Percentiles rank a stretch among this genome's conserved stretches.
phyloP scores from a whole-genome alignment of 2,888 invertebrate genomes.

The Cerastis leucographa region DNA sequence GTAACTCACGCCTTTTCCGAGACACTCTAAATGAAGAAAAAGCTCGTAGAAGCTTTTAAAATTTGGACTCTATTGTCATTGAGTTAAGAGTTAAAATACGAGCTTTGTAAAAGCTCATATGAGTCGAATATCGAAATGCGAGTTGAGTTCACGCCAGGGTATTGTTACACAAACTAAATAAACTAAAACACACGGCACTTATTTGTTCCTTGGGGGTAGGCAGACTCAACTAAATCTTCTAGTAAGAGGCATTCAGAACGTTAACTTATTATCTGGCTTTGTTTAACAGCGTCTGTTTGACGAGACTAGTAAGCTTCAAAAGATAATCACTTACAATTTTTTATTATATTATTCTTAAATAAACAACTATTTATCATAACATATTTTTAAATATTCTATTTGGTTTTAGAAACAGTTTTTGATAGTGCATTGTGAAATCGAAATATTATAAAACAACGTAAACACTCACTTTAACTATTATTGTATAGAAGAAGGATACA shows the following conservation, averaged over 20 bases:
- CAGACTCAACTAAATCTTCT: conserved; percentile 71
- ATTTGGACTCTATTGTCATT: conserved; percentile 70
- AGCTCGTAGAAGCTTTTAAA: conserved; percentile 58
- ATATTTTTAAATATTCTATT: not conserved
- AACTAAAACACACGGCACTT: conserved; percentile 78
- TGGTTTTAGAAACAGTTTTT: not conserved
- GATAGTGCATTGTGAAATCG: not conserved
- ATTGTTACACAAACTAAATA: conserved; percentile 84
- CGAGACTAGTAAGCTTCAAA: conserved; percentile 50
- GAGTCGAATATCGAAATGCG: conserved; percentile 75
- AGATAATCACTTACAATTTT: conserved; percentile 43
- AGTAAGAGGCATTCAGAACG: conserved; percentile 62
- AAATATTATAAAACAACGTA: not conserved
- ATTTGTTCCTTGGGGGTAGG: conserved; percentile 82
- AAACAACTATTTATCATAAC: conserved; percentile 33
- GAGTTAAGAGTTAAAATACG: conserved; percentile 74
- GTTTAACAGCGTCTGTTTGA: conserved; percentile 50
- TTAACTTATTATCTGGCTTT: conserved; percentile 63
- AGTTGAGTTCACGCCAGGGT: conserved; percentile 75
- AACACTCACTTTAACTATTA: not conserved
- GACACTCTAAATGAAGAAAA: conserved; percentile 76
- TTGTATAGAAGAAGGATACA: not conserved
- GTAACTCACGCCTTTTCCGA: conserved; percentile 85
- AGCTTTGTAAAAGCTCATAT: conserved; percentile 49
- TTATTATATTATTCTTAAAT: conserved; percentile 29